phyloP scores from a whole-genome alignment of 2,113 vertebrate species.

The Xiphorhynchus elegans region DNA sequence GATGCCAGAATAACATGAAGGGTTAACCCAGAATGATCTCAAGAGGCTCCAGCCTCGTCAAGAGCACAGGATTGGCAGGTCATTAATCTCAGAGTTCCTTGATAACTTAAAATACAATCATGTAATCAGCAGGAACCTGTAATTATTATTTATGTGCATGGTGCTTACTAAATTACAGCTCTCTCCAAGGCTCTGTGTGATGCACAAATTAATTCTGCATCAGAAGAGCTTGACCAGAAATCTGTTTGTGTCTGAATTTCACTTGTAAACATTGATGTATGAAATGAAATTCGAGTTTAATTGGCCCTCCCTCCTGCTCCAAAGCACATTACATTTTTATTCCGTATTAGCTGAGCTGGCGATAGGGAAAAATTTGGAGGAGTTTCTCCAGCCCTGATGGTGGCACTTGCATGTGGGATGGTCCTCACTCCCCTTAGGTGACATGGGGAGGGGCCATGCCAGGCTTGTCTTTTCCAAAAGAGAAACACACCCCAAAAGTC shows the following conservation, averaged over 20 bases:
- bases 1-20: neutral
- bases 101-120: conserved; percentile 41
- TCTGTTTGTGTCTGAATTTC: conserved; percentile 30
- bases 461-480: neutral
- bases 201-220: conserved; percentile 37
- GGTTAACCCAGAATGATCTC: neutral
- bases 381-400: neutral
- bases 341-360: neutral
- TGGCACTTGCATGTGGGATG: neutral
- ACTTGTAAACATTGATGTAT: conserved; percentile 15
- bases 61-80: neutral
- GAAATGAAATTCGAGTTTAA: neutral
- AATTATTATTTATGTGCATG: conserved; percentile 50
- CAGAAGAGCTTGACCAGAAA: conserved; percentile 41
- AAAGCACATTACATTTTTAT: neutral
- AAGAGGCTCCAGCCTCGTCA: neutral
- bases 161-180: conserved; percentile 34
- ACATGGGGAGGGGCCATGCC: neutral
- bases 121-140: conserved; percentile 17
- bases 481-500: neutral
- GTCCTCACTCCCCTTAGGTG: neutral
- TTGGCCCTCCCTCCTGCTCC: neutral
- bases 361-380: neutral
- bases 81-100: conserved; percentile 17
- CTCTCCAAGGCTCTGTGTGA: conserved; percentile 1